Conservation (phyloP, 2,113 vertebrate species). For the Cheilinus undulatus region DNA sequence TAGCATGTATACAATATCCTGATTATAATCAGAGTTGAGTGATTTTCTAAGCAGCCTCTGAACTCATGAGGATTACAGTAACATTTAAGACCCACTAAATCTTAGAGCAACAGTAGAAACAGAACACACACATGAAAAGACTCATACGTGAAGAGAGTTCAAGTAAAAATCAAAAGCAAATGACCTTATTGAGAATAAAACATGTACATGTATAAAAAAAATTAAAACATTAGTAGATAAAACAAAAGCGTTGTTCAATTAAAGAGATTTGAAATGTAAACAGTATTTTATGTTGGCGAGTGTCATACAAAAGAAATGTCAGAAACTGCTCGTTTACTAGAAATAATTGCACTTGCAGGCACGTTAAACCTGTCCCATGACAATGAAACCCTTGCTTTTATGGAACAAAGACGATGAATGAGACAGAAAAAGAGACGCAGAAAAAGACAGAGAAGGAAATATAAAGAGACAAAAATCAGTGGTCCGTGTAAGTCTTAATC, state of each 20-base stretch:
- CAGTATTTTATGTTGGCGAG: neutral
- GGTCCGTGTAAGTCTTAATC: slow-evolving; percentile 44
- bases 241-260: neutral
- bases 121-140: neutral
- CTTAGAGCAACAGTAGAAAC: no score
- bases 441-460: slow-evolving; percentile 3
- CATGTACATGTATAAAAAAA: neutral
- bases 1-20: no score
- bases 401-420: slow-evolving; percentile 50
- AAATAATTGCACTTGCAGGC: neutral
- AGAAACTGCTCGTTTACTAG: neutral
- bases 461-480: slow-evolving; percentile 34
- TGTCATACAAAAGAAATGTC: neutral
- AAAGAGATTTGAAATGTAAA: neutral
- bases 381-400: slow-evolving; percentile 35
- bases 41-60: no score
- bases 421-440: slow-evolving; percentile 27
- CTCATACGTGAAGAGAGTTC: neutral
- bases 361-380: slow-evolving; percentile 33
- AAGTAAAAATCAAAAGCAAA: neutral
- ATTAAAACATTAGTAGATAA: neutral
- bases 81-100: no score
- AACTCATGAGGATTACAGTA: no score
- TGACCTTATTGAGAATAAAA: neutral
- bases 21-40: no score